Base-by-base conservation (phyloP, 1,140 invertebrate species). In the Drosophila hydei region DNA sequence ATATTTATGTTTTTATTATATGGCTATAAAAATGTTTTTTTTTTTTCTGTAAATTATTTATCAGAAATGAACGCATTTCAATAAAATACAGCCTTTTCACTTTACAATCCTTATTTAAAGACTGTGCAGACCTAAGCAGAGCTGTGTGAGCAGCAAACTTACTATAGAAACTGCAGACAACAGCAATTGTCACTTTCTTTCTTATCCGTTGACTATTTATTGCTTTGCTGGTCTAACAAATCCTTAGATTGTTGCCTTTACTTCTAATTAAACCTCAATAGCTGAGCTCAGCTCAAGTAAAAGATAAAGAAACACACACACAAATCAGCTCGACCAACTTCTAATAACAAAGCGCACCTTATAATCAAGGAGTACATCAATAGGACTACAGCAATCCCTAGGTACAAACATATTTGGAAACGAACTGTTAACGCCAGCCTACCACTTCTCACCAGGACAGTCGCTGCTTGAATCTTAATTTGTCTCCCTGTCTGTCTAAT, bases 391-490 rank as follows among this genome's bases (percentile, higher is more conserved):
- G 30, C 61, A 63, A 63, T 63, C 61, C 48, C 21, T 58, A 5
- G 59, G 33, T 40, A 42, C 40, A 23, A 62, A 61, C 43, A 52
- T 11, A 75, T 69, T 48, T 16, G 36, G 48, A 16, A 48, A 25
- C 59, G 73, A 87, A 75, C 80, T 85, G 80, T 87, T 87, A 80
- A 85, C 77, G 77, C 80, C 80, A 85, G 77, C 80, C 80, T 77
- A 72, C 81, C 61, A 87, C 48, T 85, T 85, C 81, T 80, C 80
- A 59, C 81, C 77, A 69, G 69, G 36, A 42, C 43, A 47, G 30
- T 48, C 52, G 27, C 64, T n/a, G 45, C 47, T 47, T 40, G 72
- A 75, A 51, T 75, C 73, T 80, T 87, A 75, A 85, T 81, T 87
- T 75, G 81, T 87, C 81, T 69, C 54, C 12, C 27, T 27, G 14